Evolutionary conservation across 2,113 vertebrate genomes (phyloP).

Genomic region (Columbina picui): DNA sequence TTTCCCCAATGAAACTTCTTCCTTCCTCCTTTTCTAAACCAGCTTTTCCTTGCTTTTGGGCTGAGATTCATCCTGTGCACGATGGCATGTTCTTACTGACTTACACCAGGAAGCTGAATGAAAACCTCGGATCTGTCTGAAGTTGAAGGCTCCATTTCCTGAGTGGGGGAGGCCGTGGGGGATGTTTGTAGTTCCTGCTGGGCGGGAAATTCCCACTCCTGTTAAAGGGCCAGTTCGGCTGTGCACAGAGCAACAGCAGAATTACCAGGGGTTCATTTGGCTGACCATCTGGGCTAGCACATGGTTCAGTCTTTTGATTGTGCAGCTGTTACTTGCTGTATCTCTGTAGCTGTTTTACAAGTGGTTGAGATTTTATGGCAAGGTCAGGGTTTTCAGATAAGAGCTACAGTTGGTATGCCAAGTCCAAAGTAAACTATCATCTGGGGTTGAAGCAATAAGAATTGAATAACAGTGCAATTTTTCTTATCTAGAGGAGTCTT

Average conservation of each 20-base stretch:
- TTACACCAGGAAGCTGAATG: neutral
- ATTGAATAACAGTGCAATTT: neutral
- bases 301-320: neutral
- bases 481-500: neutral
- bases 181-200: neutral
- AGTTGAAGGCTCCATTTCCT: neutral
- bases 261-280: neutral
- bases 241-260: neutral
- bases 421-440: neutral
- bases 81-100: neutral
- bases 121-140: neutral
- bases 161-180: neutral
- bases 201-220: neutral
- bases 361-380: neutral
- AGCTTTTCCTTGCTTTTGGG: neutral
- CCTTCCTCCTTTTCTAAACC: slow-evolving; percentile 52
- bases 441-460: neutral
- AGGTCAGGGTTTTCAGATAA: neutral
- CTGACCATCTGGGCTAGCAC: neutral
- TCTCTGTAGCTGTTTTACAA: neutral
- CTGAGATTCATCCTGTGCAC: neutral
- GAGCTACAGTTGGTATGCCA: neutral
- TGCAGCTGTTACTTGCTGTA: neutral
- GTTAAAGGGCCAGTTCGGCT: neutral
- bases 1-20: slow-evolving; percentile 28